Conservation (phyloP, 2,888 invertebrate genomes). For the Lithophane ornitopus region DNA sequence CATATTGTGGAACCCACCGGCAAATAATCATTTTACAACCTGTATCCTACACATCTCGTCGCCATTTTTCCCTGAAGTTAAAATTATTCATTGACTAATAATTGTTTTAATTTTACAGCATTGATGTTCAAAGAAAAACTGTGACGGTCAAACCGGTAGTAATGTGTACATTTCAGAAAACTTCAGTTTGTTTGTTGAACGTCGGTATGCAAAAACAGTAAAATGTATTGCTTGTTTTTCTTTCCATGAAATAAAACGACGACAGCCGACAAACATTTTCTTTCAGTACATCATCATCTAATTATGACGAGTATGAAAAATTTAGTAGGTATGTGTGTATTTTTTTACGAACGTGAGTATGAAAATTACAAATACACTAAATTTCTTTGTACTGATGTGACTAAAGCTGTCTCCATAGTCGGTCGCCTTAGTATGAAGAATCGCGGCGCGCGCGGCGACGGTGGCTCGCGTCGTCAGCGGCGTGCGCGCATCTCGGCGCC, state of each 20-base stretch:
- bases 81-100: conserved; percentile 69
- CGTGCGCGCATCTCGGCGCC: conserved; percentile 68
- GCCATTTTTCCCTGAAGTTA: conserved; percentile 70
- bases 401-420: conserved; percentile 63
- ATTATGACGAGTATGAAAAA: background rate
- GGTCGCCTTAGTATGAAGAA: conserved; percentile 59
- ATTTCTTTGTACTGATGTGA: conserved; percentile 1
- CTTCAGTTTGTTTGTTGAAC: conserved; percentile 46
- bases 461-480: conserved; percentile 38
- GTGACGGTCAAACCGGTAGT: conserved; percentile 58
- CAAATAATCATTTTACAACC: conserved; percentile 75
- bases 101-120: conserved; percentile 66
- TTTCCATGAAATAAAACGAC: conserved; percentile 41
- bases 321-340: background rate
- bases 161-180: conserved; percentile 46
- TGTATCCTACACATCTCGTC: conserved; percentile 70
- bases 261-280: conserved; percentile 26
- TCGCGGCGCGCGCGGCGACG: conserved; percentile 35
- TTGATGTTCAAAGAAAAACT: conserved; percentile 64
- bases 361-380: background rate
- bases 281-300: conserved; percentile 15
- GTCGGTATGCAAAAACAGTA: conserved; percentile 39
- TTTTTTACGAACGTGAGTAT: background rate
- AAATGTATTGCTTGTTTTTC: conserved; percentile 46
- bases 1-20: conserved; percentile 79